These are phyloP conservation scores for Spongia lamella DNA, from an alignment of 37 sponge, comb jelly and placozoan genomes.

Conservation along the genomic window DNA sequence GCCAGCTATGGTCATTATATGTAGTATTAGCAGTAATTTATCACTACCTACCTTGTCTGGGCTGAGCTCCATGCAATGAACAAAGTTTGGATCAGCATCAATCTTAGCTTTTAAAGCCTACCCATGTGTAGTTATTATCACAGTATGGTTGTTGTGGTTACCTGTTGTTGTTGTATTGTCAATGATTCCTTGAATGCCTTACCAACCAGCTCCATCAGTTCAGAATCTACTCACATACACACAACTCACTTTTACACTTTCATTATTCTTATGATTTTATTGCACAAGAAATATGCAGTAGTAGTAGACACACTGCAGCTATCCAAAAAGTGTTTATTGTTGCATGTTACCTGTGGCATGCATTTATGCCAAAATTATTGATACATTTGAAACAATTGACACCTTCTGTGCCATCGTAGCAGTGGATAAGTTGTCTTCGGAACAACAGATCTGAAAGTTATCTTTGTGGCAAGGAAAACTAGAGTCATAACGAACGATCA, in stretches of 20 bases:
- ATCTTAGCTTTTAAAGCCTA: conserved; percentile 44
- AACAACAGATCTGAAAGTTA: too few relatives aligned
- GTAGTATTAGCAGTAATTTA: neutral
- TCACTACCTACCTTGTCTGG: conserved; percentile 75
- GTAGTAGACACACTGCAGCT: too few relatives aligned
- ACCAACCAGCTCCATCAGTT: conserved; percentile 54
- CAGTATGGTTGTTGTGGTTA: neutral
- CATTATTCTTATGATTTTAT: too few relatives aligned
- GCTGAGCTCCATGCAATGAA: conserved; percentile 86
- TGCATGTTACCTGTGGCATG: too few relatives aligned
- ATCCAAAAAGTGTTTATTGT: too few relatives aligned
- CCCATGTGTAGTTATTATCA: conserved; percentile 3
- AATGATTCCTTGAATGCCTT: conserved; percentile 79
- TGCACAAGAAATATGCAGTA: too few relatives aligned
- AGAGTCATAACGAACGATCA: too few relatives aligned
- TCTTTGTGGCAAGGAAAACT: too few relatives aligned
- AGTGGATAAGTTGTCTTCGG: too few relatives aligned
- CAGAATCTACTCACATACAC: conserved; percentile 24
- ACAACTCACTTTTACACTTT: neutral
- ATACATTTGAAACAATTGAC: too few relatives aligned
- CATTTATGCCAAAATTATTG: too few relatives aligned
- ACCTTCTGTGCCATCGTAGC: too few relatives aligned
- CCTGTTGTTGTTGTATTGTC: conserved; percentile 56
- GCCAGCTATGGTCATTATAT: conserved; percentile 59
- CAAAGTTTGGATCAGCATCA: conserved; percentile 78